Conservation (phyloP, 2,797 vertebrate species). For the Esox lucius region DNA sequence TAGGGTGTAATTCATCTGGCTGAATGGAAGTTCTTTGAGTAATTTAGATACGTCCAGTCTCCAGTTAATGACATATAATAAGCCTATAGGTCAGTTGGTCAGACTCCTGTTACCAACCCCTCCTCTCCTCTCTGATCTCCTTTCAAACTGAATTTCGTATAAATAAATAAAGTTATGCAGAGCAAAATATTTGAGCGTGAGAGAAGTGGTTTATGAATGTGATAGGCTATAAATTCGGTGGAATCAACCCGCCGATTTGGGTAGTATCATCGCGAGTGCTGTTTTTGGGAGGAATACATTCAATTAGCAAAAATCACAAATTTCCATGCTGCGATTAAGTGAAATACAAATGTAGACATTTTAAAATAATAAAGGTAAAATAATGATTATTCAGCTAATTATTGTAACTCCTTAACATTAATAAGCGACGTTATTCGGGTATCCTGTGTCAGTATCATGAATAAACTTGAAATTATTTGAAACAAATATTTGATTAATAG, state of each 20-base stretch:
- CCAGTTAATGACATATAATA: conserved; percentile 99
- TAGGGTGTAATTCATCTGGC: conserved; percentile 84
- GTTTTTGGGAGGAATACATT: background rate
- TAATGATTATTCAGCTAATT: background rate
- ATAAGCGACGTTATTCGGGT: conserved; percentile 33
- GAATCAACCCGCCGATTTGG: background rate
- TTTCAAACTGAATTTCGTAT: conserved; percentile 89
- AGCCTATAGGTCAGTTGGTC: conserved; percentile 97
- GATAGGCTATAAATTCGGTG: background rate
- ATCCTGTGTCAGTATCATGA: conserved; percentile 38
- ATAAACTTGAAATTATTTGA: background rate
- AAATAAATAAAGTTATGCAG: conserved; percentile 89
- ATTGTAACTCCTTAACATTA: background rate
- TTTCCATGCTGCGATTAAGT: background rate
- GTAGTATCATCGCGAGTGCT: background rate
- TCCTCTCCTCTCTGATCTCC: conserved; percentile 85
- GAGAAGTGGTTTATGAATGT: conserved; percentile 36
- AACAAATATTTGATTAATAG: too few species aligned
- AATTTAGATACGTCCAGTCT: conserved; percentile 97
- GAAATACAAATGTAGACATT: background rate
- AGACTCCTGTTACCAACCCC: conserved; percentile 89
- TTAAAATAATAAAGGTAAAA: background rate
- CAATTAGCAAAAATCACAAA: background rate
- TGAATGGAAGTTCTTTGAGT: conserved; percentile 92
- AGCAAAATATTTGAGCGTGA: conserved; percentile 59